Base-by-base conservation (phyloP, 92 coral and sea anemone genomes). In the Parazoanthus atlanticus region DNA sequence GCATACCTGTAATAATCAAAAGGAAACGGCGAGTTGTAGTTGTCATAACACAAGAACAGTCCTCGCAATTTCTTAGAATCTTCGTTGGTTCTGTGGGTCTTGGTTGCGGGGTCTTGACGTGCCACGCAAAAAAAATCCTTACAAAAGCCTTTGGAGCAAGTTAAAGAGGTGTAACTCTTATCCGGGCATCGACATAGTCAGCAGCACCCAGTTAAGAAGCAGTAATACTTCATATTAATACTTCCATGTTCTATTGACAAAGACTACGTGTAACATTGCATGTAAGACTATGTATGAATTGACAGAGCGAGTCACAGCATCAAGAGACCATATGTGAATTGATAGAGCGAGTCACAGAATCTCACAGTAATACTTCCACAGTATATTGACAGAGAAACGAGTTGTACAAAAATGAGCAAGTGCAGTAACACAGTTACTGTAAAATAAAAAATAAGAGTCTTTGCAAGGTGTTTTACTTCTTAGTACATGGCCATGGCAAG, bases 1-100 rank as follows among this genome's bases (percentile, higher is more conserved):
- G 49, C 79, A 75, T 75, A 75, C 79, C 79, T 75, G 79, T 75
- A 75, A 34, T 32, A 16, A 41, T 7, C 19, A 21, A 75, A 75
- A 36, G 26, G 49, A 29, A 29, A 30, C 76, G 17, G 40, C 76
- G 76, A 30, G 34, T 71, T 71, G 38, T 41, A 34, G 79, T 21
- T 75, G 43, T 36, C 12, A 38, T 25, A 75, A 41, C 43, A 33
- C 46, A 38, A 75, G 43, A 75, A 33, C 8, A 6, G 19, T 21
- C 79, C 0, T 41, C 26, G 46, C 17, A 75, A 36, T 75, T 19
- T 75, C 5, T 9, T 75, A 21, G 15, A 75, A 75, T 61, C 69
- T 61, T 61, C 69, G 69, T 23, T 75, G 46, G 26, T 38, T 75
- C 79, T 36, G 3, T 75, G 79, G 9, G 11, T 36, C 79, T 38